Conservation (phyloP, 2,888 invertebrate species). For the Chaitophorus viminalis region DNA sequence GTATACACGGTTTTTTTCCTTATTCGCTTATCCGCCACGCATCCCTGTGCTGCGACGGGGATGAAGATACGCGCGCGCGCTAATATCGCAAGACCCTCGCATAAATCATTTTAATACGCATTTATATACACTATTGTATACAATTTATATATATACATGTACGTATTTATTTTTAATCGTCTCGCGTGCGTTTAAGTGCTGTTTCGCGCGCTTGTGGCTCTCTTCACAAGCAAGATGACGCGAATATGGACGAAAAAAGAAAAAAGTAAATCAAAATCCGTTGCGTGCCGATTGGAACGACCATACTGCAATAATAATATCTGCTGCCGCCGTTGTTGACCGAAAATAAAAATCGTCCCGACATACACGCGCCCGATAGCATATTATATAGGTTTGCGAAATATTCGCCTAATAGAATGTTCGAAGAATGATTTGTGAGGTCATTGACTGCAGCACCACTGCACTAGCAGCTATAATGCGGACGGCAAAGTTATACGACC, state of each 20-base stretch:
- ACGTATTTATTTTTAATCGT: slow-evolving; percentile 32
- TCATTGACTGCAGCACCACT: neutral
- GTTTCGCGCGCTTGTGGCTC: neutral
- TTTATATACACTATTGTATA: slow-evolving; percentile 8
- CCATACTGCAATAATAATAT: neutral
- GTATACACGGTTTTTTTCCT: slow-evolving; percentile 9
- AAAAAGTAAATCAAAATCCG: neutral
- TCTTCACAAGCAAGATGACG: neutral
- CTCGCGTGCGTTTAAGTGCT: slow-evolving; percentile 18
- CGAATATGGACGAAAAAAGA: neutral
- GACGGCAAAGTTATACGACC: neutral
- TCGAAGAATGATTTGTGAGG: neutral
- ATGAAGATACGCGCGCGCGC: neutral
- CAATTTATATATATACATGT: no score
- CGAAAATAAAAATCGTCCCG: neutral
- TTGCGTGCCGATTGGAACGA: neutral
- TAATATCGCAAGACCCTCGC: slow-evolving; percentile 17
- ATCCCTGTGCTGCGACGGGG: neutral
- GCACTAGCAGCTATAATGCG: neutral
- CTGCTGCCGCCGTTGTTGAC: neutral
- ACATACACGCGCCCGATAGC: neutral
- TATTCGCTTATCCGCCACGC: neutral
- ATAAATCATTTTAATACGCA: slow-evolving; percentile 36
- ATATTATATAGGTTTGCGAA: neutral
- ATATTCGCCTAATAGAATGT: neutral